Base-by-base conservation (phyloP, 2,113 vertebrate genomes). In the Eurystomus gularis region DNA sequence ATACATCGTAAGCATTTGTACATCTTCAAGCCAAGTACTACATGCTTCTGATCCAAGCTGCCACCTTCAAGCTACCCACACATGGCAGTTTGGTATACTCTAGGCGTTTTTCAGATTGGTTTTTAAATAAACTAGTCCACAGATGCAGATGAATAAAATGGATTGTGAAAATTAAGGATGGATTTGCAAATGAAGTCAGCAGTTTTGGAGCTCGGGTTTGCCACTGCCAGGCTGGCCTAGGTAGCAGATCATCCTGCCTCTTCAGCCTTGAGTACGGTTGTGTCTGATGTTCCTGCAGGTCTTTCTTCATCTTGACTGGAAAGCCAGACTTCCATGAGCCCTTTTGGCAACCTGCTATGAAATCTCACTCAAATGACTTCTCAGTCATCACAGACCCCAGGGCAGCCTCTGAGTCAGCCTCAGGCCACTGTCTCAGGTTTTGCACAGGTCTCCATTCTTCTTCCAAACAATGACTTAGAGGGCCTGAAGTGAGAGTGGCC, bases 51-150 rank as follows among this genome's bases (percentile, higher is more conserved):
- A 80, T 91, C 90, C 75, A 82, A 48, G 48, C 54, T 90, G 58
- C 70, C 60, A 39, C 64, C 82, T 82, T 87, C 58, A 77, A 86
- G 26, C 44, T 61, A 61, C 85, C 82, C 58, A 73, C 12, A 0
- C 23, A 2, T 69, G 54, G 51, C 0, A 2, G n/a, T 92, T 80
- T 88, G 54, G 20, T 86, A 29, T 66, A 75, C 66, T 71, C 71
- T 71, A 60, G 58, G 48, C 3, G 0, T 66, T 88, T 93, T 86
- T 81, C 68, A 88, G n/a, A 42, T 54, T 62, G 17, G 7, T 77
- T 93, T 96, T 93, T 54, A 86, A 92, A 86, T 66, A 92, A 88
- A 80, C 24, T 26, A 54, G 3, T 68, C 46, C 52, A 44, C 42
- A 81, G 72, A 62, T 4, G 3, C 20, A 75, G 37, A 52, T 71